Conservation (phyloP, 2,888 invertebrate genomes). For the Cetonia aurata region DNA sequence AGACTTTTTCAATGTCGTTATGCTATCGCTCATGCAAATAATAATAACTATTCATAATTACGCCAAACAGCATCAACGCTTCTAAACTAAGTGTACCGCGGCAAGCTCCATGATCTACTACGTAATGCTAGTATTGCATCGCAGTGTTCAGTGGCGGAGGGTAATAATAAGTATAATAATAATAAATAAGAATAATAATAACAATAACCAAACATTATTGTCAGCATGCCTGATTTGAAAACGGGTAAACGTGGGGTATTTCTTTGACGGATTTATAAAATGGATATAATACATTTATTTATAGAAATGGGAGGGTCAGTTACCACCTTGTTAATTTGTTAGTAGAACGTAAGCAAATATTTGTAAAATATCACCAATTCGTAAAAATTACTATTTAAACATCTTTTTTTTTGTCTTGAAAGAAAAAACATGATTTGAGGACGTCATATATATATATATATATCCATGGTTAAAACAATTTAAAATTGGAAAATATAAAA, state of each 20-base stretch:
- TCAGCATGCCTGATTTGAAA: conserved; percentile 55
- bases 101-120: conserved; percentile 53
- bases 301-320: neutral
- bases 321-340: conserved; percentile 47
- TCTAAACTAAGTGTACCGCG: conserved; percentile 59
- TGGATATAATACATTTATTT: conserved; percentile 17
- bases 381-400: conserved; percentile 54
- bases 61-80: conserved; percentile 56
- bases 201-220: conserved; percentile 38
- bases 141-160: conserved; percentile 54
- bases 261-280: neutral
- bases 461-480: conserved; percentile 60
- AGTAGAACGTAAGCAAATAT: conserved; percentile 57
- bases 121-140: conserved; percentile 57
- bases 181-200: conserved; percentile 11
- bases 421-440: conserved; percentile 49
- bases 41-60: conserved; percentile 45
- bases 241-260: conserved; percentile 12
- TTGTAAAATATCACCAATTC: conserved; percentile 66
- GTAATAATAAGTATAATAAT: conserved; percentile 10
- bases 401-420: conserved; percentile 49
- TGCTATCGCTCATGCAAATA: conserved; percentile 57
- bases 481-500: conserved; percentile 32
- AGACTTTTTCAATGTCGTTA: conserved; percentile 41
- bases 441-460: conserved; percentile 52